A percentile compares a stretch with the other conserved stretches of the same genome.
phyloP scores from a whole-genome alignment of 2,888 invertebrate genomes.

The Lasioglossum villosulum region DNA sequence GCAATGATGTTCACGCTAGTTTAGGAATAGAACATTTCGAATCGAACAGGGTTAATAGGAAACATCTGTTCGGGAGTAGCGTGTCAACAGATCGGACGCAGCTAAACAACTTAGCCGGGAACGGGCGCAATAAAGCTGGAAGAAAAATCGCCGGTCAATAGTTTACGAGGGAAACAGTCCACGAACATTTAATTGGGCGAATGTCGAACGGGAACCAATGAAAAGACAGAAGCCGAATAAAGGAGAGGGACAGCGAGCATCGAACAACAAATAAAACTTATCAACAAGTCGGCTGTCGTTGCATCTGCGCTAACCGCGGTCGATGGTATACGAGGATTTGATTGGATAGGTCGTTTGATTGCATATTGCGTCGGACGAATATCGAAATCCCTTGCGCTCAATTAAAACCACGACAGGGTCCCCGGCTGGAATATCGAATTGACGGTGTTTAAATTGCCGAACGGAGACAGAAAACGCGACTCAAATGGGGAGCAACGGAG shows the following conservation, averaged over 20 bases:
- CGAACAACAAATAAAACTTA: slow-evolving; percentile 65
- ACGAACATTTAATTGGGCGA: slow-evolving; percentile 52
- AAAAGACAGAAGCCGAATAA: slow-evolving; percentile 23
- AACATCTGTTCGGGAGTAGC: background rate
- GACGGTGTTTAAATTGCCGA: slow-evolving; percentile 53
- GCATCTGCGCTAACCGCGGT: slow-evolving; percentile 40
- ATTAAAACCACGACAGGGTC: slow-evolving; percentile 64
- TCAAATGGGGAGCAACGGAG: background rate
- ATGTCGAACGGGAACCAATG: slow-evolving; percentile 22
- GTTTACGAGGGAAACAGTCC: slow-evolving; percentile 31
- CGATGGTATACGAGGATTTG: slow-evolving; percentile 61
- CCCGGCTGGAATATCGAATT: slow-evolving; percentile 59
- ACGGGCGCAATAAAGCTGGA: slow-evolving; percentile 17
- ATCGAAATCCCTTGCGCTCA: slow-evolving; percentile 70
- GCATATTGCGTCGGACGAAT: slow-evolving; percentile 68
- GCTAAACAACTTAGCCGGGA: slow-evolving; percentile 24
- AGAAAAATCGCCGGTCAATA: slow-evolving; percentile 30
- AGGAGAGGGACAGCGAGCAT: background rate
- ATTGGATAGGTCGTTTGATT: slow-evolving; percentile 68
- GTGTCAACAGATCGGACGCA: background rate
- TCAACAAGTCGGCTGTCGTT: slow-evolving; percentile 62
- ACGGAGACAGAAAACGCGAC: background rate
- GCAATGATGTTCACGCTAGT: background rate
- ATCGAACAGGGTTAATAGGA: background rate
- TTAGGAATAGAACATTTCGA: background rate